Evolutionary conservation across 2,888 invertebrate species (phyloP).

Genomic region (Nemotelus pantherinus): DNA sequence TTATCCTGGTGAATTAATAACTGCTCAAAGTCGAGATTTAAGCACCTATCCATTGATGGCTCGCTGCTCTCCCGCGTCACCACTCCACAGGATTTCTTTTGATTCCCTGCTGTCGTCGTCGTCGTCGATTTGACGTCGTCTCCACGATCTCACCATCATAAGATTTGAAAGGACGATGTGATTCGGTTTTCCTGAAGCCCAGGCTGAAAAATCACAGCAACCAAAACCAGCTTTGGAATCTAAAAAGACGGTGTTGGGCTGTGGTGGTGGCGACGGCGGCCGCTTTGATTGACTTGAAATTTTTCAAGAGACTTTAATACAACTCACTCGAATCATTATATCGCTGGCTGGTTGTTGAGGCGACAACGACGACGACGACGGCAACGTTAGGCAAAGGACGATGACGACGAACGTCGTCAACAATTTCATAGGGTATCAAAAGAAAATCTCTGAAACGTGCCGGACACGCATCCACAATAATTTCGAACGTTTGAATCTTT

Average conservation of each 20-base stretch:
- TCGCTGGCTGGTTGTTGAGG: not conserved
- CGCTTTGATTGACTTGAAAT: not conserved
- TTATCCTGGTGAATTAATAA: slow-evolving; percentile 39
- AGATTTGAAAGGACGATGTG: not conserved
- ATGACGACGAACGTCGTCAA: slow-evolving; percentile 27
- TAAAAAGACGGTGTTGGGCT: not conserved
- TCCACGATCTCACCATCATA: not conserved
- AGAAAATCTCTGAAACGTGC: slow-evolving; percentile 61
- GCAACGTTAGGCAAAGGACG: not conserved
- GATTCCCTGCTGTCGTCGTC: not conserved
- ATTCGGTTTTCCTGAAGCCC: not conserved
- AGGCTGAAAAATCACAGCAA: not conserved
- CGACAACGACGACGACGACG: not conserved
- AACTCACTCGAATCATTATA: not conserved
- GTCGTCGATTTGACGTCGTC: not conserved
- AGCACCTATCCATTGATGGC: slow-evolving; percentile 25
- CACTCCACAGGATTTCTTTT: not conserved
- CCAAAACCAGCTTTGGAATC: not conserved
- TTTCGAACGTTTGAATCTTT: slow-evolving; percentile 3
- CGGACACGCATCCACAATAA: slow-evolving; percentile 53
- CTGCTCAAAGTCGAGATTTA: slow-evolving; percentile 35
- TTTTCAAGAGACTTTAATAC: not conserved
- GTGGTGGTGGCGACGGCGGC: not conserved
- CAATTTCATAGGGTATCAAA: slow-evolving; percentile 24
- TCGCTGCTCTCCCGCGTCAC: not conserved